Evolutionary conservation across 1,140 invertebrate species (phyloP), one percentile per base, ranked within the genome.

Genomic region (Schmidtea mediterranea): DNA sequence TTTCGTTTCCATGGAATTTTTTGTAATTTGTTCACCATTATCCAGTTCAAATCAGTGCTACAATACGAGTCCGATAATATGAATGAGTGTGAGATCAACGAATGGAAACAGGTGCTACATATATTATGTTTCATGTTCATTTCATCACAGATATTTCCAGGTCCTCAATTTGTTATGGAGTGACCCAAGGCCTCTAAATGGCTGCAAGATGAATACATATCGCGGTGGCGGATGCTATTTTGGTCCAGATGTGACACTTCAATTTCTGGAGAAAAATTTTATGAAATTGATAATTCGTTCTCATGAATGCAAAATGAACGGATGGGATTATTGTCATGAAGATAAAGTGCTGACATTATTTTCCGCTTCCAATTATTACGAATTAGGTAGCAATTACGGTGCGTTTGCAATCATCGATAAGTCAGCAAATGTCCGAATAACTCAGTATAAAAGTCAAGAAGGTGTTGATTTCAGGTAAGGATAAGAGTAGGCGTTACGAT

Each of bases 351-450:
- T 89, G 52, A 89, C 82, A 36, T 77, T 87, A 54, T 89, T 89
- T 64, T 86, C 81, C 8, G 82, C 82, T 1, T 87, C 82, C 1
- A 86, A 86, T 62, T 89, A 87, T 60, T 89, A 89, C 63, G 81
- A 83, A 59, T 69, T 78, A 22, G 82, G 82, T 1, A 83, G 79
- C 21, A 89, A 89, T 60, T 79, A 81, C 57, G 82, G 82, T 0
- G 82, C 82, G 1, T 87, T 83, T 60, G 66, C 26, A 32, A 32
- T 32, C 10, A 32, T 32, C 26, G 26, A 32, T 32, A 32, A 32
- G 10, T 32, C 26, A 6, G 26, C 5, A 32, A 32, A 32, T 32
- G 26, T 32, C 26, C 3, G 10, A 6, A 32, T 32, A 6, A 32
- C 26, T 6, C 26, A 32, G 10, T 32, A 32, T 10, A 32, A 10